phyloP scores from a whole-genome alignment of 2,888 invertebrate genomes.

The Chrysopilus asiliformis region DNA sequence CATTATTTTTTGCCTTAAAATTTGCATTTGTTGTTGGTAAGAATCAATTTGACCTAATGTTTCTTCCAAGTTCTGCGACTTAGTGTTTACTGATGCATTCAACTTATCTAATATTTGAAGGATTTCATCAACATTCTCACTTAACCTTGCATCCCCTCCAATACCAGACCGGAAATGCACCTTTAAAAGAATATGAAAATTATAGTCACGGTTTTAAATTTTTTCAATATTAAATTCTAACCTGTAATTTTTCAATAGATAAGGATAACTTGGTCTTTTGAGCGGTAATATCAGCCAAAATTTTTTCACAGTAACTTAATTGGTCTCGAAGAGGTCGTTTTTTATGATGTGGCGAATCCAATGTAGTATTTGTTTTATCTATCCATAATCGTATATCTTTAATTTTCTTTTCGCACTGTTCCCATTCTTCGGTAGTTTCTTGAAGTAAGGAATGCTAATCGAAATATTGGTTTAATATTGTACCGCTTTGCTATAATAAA shows the following conservation, averaged over 20 bases:
- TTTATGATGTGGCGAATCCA: slow-evolving; percentile 70
- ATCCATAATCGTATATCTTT: slow-evolving; percentile 82
- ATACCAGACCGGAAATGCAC: slow-evolving; percentile 81
- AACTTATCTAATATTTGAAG: slow-evolving; percentile 51
- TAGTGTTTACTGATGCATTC: slow-evolving; percentile 25
- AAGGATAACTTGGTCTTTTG: slow-evolving; percentile 81
- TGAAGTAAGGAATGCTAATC: slow-evolving; percentile 71
- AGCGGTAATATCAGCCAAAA: slow-evolving; percentile 72
- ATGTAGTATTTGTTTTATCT: slow-evolving; percentile 63
- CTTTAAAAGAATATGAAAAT: slow-evolving; percentile 33
- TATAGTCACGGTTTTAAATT: too few relatives aligned
- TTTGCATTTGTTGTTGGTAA: slow-evolving; percentile 76
- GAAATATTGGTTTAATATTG: too few relatives aligned
- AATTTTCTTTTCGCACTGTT: slow-evolving; percentile 87
- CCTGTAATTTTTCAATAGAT: slow-evolving; percentile 82
- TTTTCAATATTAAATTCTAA: too few relatives aligned
- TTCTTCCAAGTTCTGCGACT: slow-evolving; percentile 47
- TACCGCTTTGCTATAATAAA: not conserved
- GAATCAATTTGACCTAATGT: slow-evolving; percentile 76
- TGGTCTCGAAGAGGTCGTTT: slow-evolving; percentile 82
- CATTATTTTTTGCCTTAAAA: slow-evolving; percentile 68
- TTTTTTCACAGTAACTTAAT: slow-evolving; percentile 71
- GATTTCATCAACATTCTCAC: slow-evolving; percentile 56
- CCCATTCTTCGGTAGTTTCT: slow-evolving; percentile 91
- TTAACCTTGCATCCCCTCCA: slow-evolving; percentile 63